Evolutionary conservation across 2,113 vertebrate species (phyloP).

Genomic region (Phocoena sinus): DNA sequence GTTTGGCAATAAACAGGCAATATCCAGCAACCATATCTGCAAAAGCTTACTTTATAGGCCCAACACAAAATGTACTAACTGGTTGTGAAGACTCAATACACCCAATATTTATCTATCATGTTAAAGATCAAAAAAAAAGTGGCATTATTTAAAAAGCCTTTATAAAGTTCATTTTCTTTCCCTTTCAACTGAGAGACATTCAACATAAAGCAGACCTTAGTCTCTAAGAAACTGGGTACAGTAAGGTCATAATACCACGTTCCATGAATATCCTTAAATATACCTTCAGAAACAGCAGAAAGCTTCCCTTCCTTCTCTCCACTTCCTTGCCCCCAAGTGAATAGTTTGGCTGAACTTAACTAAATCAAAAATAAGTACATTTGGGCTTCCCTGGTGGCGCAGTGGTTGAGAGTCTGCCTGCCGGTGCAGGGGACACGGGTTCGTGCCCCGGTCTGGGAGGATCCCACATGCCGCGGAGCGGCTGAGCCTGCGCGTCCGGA

Average conservation of each 20-base stretch:
- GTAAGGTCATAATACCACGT: neutral
- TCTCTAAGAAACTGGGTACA: neutral
- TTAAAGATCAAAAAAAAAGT: neutral
- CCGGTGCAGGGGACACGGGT: no score
- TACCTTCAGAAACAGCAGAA: neutral
- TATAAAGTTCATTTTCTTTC: constrained; percentile 18
- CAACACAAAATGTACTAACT: neutral
- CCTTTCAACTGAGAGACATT: neutral
- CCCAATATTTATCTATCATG: neutral
- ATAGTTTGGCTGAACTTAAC: neutral
- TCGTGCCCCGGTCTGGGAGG: no score
- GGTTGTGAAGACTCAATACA: neutral
- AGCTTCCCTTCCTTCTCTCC: neutral
- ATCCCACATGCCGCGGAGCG: no score
- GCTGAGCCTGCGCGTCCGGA: no score
- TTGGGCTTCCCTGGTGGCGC: no score
- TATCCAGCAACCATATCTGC: neutral
- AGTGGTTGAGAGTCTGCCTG: no score
- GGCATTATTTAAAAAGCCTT: neutral
- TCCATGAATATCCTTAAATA: neutral
- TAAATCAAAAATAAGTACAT: constrained; percentile 33
- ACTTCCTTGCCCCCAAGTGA: neutral
- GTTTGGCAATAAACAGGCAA: neutral
- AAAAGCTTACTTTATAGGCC: neutral
- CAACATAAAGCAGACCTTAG: neutral